Percentiles rank a stretch among this genome's conserved stretches.
Evolutionary conservation across 2,888 invertebrate species (phyloP).

Genomic region (Ethmia dodecea): DNA sequence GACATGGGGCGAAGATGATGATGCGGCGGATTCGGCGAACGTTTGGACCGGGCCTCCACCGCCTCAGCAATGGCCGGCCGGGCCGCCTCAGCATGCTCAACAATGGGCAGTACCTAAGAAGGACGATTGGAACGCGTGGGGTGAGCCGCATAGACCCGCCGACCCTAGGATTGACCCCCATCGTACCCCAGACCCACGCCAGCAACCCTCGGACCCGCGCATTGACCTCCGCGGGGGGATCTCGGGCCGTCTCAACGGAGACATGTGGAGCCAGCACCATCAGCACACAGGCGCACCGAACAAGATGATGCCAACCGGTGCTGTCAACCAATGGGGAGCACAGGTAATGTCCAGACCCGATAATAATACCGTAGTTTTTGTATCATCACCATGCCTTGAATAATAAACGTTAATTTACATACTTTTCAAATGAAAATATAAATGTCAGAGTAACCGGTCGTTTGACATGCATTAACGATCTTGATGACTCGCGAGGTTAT

Average conservation of each 20-base stretch:
- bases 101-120: slow-evolving; percentile 73
- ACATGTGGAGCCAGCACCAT: slow-evolving; percentile 88
- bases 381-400: no score
- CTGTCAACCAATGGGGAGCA: slow-evolving; percentile 80
- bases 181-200: slow-evolving; percentile 58
- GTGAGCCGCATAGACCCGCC: slow-evolving; percentile 59
- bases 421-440: no score
- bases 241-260: slow-evolving; percentile 89
- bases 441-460: no score
- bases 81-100: slow-evolving; percentile 75
- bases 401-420: no score
- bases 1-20: slow-evolving; percentile 97
- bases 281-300: slow-evolving; percentile 59
- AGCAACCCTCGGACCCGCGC: slow-evolving; percentile 64
- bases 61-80: slow-evolving; percentile 81
- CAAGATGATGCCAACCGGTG: slow-evolving; percentile 70
- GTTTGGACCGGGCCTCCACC: slow-evolving; percentile 91
- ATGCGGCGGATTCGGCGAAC: slow-evolving; percentile 87
- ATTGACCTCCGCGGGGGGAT: slow-evolving; percentile 82
- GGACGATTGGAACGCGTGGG: slow-evolving; percentile 75
- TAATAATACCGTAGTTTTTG: no score
- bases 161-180: slow-evolving; percentile 66
- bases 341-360: no score
- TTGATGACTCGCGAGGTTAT: no score
- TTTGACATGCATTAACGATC: no score